phyloP scores from a whole-genome alignment of 1,140 invertebrate genomes.

The Bemisia tabaci region DNA sequence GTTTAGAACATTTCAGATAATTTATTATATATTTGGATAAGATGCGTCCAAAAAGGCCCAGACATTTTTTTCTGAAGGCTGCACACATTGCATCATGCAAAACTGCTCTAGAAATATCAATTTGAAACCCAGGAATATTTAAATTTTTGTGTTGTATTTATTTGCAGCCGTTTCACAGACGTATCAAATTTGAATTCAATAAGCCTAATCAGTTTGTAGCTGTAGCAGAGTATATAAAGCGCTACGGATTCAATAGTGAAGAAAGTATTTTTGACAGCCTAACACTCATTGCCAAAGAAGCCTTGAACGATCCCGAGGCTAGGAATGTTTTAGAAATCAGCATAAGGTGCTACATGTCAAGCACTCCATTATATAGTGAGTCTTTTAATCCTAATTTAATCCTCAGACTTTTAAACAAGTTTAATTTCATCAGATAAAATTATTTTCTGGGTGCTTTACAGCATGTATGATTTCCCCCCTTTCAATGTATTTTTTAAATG shows the following conservation, averaged over 20 bases:
- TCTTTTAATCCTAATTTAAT: neutral
- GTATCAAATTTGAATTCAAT: neutral
- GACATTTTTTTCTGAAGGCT: neutral
- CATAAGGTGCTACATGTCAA: neutral
- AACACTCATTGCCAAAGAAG: neutral
- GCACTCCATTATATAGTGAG: neutral
- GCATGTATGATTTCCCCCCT: too few relatives aligned
- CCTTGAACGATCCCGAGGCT: neutral
- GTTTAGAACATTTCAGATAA: too few relatives aligned
- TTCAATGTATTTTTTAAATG: neutral
- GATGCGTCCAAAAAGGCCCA: too few relatives aligned
- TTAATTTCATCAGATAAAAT: neutral
- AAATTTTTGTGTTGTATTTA: neutral
- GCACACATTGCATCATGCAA: neutral
- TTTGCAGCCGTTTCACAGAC: slow-evolving; percentile 8
- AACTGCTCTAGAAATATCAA: neutral
- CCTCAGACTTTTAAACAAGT: neutral
- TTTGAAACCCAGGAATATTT: neutral
- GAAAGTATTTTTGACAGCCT: neutral
- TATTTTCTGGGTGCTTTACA: too few relatives aligned
- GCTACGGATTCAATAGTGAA: neutral
- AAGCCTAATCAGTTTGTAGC: neutral
- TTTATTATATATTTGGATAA: too few relatives aligned
- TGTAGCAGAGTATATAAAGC: neutral
- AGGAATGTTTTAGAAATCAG: neutral